These are phyloP conservation scores for Toxonevra muliebris DNA, from an alignment of 2,888 invertebrate species.

Conservation along the genomic window DNA sequence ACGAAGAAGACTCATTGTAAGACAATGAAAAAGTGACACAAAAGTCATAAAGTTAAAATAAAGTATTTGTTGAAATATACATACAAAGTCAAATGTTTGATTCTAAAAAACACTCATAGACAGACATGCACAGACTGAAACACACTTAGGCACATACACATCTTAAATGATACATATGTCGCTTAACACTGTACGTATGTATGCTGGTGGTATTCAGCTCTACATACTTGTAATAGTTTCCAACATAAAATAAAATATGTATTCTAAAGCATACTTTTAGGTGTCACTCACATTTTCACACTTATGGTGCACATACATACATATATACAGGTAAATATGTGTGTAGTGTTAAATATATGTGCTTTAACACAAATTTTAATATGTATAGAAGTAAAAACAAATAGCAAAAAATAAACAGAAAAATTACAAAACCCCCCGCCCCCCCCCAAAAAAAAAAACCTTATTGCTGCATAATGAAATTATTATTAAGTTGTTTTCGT, in stretches of 20 bases:
- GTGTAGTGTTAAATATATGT: slow-evolving; percentile 7
- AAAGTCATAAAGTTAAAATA: slow-evolving; percentile 22
- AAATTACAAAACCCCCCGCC: slow-evolving; percentile 4
- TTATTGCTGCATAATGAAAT: slow-evolving; percentile 23
- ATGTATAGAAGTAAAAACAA: too few relatives aligned
- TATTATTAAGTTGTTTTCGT: slow-evolving; percentile 26
- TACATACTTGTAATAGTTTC: too few relatives aligned
- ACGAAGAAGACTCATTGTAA: not conserved
- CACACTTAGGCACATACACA: slow-evolving; percentile 3
- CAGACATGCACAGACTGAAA: slow-evolving; percentile 1
- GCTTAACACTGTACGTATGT: not conserved
- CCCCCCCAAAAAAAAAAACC: too few relatives aligned
- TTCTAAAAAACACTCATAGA: too few relatives aligned
- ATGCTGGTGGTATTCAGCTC: too few relatives aligned
- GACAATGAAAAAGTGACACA: slow-evolving; percentile 5
- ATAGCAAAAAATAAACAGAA: too few relatives aligned
- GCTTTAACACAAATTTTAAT: not conserved
- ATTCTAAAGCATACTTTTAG: slow-evolving; percentile 2
- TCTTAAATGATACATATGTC: not conserved
- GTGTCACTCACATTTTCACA: not conserved
- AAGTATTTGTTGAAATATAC: slow-evolving; percentile 8
- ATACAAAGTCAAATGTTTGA: too few relatives aligned
- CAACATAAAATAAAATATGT: too few relatives aligned
- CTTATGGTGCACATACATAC: not conserved
- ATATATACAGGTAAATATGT: not conserved